Evolutionary conservation across 2,113 vertebrate genomes (phyloP), one percentile per base, ranked within the genome.

Genomic region (Dasyurus viverrinus): DNA sequence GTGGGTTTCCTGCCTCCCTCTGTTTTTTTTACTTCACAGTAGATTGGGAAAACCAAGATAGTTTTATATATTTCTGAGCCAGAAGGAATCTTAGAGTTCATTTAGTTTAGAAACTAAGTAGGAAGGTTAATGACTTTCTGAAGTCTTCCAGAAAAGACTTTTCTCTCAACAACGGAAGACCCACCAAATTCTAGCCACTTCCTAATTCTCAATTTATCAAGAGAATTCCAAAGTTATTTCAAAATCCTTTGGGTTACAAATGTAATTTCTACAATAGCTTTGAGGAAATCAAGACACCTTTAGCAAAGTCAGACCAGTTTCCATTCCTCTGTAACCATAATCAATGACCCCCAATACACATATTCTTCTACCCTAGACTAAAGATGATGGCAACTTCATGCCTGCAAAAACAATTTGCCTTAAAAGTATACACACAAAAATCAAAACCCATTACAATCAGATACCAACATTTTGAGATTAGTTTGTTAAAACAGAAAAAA

Each of bases 251-350:
- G 16, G 16, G 36, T 76, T 76, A 42, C 36, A 76, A 76, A 76
- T 76, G 68, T 42, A 76, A 76, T 42, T 76, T 76, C 68, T 95
- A 26, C 0, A 53, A 91, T 93, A 95, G 90, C 94, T 93, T 57
- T 55, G 89, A 93, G 93, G 84, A 90, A 46, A 95, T 42, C 89
- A 95, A 92, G 57, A 95, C 50, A 46, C 89, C 90, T 89, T 68
- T 95, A 53, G 92, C 48, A 95, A 42, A 92, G n/a, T 91, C 94
- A 95, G 8, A 92, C 1, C 24, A 94, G 68, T 90, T 10, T 89
- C 90, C 93, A 55, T 96, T 96, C 92, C 95, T 94, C 30, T 90
- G 55, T 96, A 97, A 94, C 89, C 92, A 96, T 95, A 95, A 97
- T 14, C 48, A 54, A 96, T 96, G 94, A 93, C 47, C 94, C 93